Evolutionary conservation across 53 echinoderm and acorn worm genomes (phyloP).

Genomic region (Stichopus horrens): DNA sequence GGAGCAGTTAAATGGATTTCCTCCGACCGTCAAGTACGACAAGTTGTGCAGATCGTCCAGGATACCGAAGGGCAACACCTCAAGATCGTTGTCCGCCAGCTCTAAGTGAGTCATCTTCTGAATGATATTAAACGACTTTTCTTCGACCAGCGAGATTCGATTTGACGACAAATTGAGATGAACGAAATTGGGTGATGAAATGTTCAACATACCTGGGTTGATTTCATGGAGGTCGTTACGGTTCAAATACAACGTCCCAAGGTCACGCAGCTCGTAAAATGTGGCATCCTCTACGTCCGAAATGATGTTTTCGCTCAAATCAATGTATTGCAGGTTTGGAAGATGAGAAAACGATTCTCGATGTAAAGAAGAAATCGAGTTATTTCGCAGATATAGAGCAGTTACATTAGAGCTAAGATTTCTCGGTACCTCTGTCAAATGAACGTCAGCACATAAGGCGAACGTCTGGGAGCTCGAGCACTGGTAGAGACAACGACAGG

Average conservation of each 20-base stretch:
- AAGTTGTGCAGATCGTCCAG: conserved; percentile 12
- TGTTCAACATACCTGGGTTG: neutral
- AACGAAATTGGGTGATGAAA: neutral
- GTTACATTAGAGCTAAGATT: neutral
- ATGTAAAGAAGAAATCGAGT: neutral
- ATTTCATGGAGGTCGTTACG: conserved; percentile 37
- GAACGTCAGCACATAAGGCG: neutral
- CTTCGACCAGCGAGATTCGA: neutral
- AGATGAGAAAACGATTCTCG: neutral
- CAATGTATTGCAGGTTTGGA: conserved; percentile 28
- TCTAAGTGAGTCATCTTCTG: neutral
- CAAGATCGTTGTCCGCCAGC: neutral
- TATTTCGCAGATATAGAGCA: neutral
- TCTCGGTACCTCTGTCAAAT: neutral
- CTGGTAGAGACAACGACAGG: conserved; percentile 9
- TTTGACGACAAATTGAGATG: conserved; percentile 1
- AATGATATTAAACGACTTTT: neutral
- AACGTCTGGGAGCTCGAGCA: neutral
- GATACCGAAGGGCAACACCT: neutral
- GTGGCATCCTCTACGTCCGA: conserved; percentile 20
- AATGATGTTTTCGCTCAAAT: conserved; percentile 44
- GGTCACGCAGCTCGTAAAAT: conserved; percentile 37
- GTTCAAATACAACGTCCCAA: conserved; percentile 34
- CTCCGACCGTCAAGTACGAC: neutral
- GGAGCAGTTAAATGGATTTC: conserved; percentile 30